A percentile compares a stretch with the other conserved stretches of the same genome.
Evolutionary conservation across 2,888 invertebrate species (phyloP).

Genomic region (Dryobota labecula): DNA sequence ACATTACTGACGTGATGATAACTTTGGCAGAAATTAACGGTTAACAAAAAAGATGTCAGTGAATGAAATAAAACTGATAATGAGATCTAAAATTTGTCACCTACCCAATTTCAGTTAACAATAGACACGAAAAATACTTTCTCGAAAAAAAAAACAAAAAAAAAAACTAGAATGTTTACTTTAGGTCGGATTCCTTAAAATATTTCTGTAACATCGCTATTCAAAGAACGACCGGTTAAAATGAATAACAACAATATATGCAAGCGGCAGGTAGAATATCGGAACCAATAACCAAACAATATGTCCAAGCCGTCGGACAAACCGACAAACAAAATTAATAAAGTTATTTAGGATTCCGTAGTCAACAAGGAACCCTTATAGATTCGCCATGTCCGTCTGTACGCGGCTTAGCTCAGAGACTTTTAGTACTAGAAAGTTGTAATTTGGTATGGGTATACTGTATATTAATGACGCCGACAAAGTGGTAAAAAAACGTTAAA

Average conservation of each 20-base stretch:
- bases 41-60: conserved; percentile 5
- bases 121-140: conserved; percentile 38
- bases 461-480: too few species aligned
- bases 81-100: conserved; percentile 23
- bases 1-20: conserved; percentile 2
- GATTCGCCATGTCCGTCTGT: too few species aligned
- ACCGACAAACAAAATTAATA: conserved; percentile 60
- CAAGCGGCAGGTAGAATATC: conserved; percentile 67
- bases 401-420: too few species aligned
- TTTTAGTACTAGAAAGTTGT: too few species aligned
- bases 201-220: conserved; percentile 44
- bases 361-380: too few species aligned
- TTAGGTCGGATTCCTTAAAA: conserved; percentile 36
- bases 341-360: too few species aligned
- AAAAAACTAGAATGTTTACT: conserved; percentile 46
- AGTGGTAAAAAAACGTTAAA: too few species aligned
- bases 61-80: conserved; percentile 6
- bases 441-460: too few species aligned
- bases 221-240: conserved; percentile 47
- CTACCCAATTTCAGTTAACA: conserved; percentile 48
- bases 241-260: conserved; percentile 48
- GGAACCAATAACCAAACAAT: conserved; percentile 60
- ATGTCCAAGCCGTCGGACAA: conserved; percentile 32
- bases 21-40: background rate
- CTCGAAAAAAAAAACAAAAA: conserved; percentile 24